phyloP scores from a whole-genome alignment of 2,113 vertebrate genomes.

The Crypturellus undulatus region DNA sequence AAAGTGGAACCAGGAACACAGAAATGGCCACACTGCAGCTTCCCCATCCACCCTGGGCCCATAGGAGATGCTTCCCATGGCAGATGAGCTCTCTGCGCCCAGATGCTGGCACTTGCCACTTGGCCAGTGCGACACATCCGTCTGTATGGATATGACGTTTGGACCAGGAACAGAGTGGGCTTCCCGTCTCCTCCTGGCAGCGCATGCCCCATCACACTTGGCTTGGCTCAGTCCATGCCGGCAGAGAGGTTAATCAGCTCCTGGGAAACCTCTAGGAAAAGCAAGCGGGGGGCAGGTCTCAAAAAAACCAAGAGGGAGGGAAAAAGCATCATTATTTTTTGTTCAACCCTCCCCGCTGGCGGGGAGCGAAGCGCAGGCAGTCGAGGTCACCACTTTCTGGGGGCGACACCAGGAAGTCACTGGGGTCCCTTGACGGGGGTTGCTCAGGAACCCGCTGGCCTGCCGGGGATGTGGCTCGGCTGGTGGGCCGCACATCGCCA shows the following conservation, averaged over 20 bases:
- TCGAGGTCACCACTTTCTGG: not conserved
- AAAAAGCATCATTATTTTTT: not conserved
- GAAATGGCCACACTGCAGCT: not conserved
- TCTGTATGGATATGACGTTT: not conserved
- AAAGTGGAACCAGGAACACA: not conserved
- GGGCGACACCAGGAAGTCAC: not conserved
- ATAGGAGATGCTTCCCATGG: not conserved
- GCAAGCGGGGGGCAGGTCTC: not conserved
- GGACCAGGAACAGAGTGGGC: not conserved
- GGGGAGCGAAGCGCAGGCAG: not conserved
- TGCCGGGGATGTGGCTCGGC: not conserved
- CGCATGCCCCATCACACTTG: rapidly evolving
- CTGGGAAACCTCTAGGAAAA: slow-evolving; percentile 34
- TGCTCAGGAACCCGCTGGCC: not conserved
- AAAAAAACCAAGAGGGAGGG: not conserved
- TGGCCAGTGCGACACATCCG: too few relatives aligned
- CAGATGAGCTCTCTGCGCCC: not conserved
- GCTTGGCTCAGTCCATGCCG: rapidly evolving
- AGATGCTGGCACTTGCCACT: not conserved
- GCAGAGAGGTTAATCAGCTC: slow-evolving; percentile 28
- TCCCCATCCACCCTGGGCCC: not conserved
- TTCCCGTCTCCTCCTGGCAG: not conserved
- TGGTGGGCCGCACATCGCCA: rapidly evolving
- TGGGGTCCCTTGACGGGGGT: not conserved
- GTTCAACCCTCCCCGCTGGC: not conserved